Conservation (phyloP, 2,797 vertebrate genomes). For the Protosalanx chinensis region DNA sequence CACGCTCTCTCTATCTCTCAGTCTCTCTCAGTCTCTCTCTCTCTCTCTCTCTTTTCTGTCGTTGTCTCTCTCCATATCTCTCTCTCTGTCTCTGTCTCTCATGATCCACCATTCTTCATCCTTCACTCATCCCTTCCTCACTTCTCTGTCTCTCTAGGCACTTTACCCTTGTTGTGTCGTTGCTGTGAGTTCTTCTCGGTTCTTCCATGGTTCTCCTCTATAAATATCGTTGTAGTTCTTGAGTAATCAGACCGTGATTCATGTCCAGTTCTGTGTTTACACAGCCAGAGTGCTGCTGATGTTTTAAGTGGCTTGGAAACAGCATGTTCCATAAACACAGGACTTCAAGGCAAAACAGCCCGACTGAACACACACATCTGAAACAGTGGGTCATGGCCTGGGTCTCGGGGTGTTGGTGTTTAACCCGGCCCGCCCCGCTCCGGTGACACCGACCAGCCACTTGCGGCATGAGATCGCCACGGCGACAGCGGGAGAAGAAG, state of each 20-base stretch:
- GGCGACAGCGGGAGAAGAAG: neutral
- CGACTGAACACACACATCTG: slow-evolving; percentile 35
- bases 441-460: slow-evolving; percentile 41
- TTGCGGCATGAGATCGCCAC: slow-evolving; percentile 24
- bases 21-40: no score
- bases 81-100: no score
- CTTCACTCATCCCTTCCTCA: neutral
- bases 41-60: no score
- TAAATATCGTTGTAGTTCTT: slow-evolving; percentile 28
- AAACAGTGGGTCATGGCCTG: slow-evolving; percentile 20
- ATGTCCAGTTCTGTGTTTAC: slow-evolving; percentile 49
- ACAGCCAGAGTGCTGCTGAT: slow-evolving; percentile 34
- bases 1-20: neutral
- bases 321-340: slow-evolving; percentile 42
- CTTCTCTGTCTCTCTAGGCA: neutral
- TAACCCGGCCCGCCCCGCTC: slow-evolving; percentile 47
- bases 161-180: slow-evolving; percentile 4
- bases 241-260: slow-evolving; percentile 43
- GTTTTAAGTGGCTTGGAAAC: slow-evolving; percentile 53
- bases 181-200: neutral
- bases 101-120: neutral
- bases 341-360: slow-evolving; percentile 46
- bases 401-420: slow-evolving; percentile 44
- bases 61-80: no score
- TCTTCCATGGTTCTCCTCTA: neutral